Evolutionary conservation across 2,888 invertebrate genomes (phyloP), one percentile per base, ranked within the genome.

Genomic region (Escarpia spicata): DNA sequence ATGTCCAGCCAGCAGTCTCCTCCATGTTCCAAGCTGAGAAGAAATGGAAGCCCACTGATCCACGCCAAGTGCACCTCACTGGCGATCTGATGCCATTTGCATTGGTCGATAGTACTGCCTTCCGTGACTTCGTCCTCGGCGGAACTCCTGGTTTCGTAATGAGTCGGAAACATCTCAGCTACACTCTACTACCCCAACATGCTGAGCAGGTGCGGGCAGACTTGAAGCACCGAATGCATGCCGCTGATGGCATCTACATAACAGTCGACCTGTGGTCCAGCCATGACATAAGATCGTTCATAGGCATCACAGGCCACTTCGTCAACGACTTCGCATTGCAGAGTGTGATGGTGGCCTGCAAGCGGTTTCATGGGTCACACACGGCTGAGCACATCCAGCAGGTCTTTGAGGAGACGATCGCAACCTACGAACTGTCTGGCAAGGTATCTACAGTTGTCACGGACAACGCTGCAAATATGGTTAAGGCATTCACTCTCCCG

Each of bases 261-360:
- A 93, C 93, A 8, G n/a, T 92, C 19, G 93, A 93, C 91, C 15
- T 92, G 4, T 92, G 92, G 93, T 90, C 92, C 75, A 91, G 91
- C 37, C 90, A 92, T 19, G 31, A 91, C 43, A 93, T 93, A 92
- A 45, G 90, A 37, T 58, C 91, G 10, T 92, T 91, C 60, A 90
- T 92, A 44, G 92, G 92, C 31, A 93, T 93, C 31, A 93, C 93
- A 31, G 92, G 52, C 26, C 93, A 93, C 52, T 91, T 43, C 75
- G 91, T 91, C 19, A 31, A 52, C 8, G 31, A 92, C 60, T 91
- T 43, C 26, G 19, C n/a, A 37, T 10, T 92, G 37, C 52, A 91
- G n/a, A 89, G 37, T 26, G 92, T 58, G 9, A 91, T 92, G 91
- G 8, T 92, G n/a, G 91, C 91, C 60, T 92, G 92, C 43, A 91